phyloP scores from a whole-genome alignment of 2,888 invertebrate species.

The Heliothis peltigera region DNA sequence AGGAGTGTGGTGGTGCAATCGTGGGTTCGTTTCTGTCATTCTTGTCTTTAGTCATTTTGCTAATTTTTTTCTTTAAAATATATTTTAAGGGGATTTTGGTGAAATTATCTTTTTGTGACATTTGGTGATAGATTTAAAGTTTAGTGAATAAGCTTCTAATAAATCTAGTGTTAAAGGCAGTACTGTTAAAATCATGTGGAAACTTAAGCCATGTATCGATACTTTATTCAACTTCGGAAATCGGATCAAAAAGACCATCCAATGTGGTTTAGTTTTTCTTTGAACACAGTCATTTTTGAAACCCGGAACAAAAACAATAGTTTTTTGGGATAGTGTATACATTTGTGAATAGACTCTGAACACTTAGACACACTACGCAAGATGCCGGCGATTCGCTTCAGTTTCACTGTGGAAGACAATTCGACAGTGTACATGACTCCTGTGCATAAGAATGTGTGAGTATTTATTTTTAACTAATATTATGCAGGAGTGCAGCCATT shows the following conservation, averaged over 20 bases:
- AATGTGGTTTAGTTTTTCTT: neutral
- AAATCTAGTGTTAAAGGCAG: too few species aligned
- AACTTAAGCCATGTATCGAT: neutral
- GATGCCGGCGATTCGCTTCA: conserved; percentile 43
- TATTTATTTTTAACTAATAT: neutral
- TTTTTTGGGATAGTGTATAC: neutral
- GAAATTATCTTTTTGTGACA: too few species aligned
- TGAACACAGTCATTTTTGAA: neutral
- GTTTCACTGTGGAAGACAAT: conserved; percentile 30
- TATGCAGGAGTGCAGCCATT: too few species aligned
- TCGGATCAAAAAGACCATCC: neutral
- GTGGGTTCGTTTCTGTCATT: neutral
- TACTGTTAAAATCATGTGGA: neutral
- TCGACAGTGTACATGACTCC: conserved; percentile 12
- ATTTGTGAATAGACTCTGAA: neutral
- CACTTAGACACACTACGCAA: too few species aligned
- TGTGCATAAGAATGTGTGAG: conserved; percentile 22
- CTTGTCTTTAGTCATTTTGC: too few species aligned
- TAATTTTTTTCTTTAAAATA: too few species aligned
- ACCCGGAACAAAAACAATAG: too few species aligned
- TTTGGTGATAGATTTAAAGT: too few species aligned
- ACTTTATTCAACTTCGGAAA: neutral
- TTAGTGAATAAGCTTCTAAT: too few species aligned
- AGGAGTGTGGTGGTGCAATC: neutral
- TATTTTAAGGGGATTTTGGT: too few species aligned